A percentile compares a stretch with the other conserved stretches of the same genome.
Conservation (phyloP, 1,140 invertebrate genomes). For the Atta colombica region DNA sequence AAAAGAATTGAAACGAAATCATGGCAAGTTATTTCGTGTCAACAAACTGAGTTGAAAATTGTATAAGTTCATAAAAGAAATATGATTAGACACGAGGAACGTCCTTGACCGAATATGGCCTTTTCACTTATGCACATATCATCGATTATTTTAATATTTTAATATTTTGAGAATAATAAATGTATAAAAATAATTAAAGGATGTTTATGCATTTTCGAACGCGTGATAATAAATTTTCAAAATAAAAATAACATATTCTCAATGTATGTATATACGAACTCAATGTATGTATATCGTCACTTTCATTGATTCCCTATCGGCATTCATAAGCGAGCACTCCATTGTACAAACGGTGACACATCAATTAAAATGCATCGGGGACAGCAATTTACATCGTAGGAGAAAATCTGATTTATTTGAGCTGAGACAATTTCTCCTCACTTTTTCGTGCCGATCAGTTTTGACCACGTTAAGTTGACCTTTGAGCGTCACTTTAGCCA, state of each 20-base stretch:
- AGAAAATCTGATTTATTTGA: conserved; percentile 59
- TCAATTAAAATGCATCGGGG: conserved; percentile 48
- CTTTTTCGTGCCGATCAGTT: conserved; percentile 12
- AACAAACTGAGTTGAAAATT: too few relatives aligned
- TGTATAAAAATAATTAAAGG: not conserved
- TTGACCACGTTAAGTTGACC: conserved; percentile 29
- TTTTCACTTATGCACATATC: not conserved
- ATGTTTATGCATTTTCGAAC: not conserved
- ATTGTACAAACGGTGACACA: conserved; percentile 5
- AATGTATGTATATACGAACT: not conserved
- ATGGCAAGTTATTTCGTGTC: not conserved
- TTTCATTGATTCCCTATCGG: not conserved
- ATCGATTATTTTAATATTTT: not conserved
- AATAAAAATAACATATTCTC: not conserved
- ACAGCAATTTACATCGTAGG: conserved; percentile 47
- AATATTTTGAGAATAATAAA: not conserved
- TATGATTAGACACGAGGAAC: too few relatives aligned
- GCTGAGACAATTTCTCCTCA: conserved; percentile 44
- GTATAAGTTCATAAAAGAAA: too few relatives aligned
- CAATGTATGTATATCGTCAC: not conserved
- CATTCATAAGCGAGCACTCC: not conserved
- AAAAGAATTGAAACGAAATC: not conserved
- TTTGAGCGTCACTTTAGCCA: conserved; percentile 25
- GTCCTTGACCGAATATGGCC: too few relatives aligned
- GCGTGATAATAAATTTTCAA: not conserved